Conservation (phyloP, 2,888 invertebrate species). For the Bellardia bayeri region DNA sequence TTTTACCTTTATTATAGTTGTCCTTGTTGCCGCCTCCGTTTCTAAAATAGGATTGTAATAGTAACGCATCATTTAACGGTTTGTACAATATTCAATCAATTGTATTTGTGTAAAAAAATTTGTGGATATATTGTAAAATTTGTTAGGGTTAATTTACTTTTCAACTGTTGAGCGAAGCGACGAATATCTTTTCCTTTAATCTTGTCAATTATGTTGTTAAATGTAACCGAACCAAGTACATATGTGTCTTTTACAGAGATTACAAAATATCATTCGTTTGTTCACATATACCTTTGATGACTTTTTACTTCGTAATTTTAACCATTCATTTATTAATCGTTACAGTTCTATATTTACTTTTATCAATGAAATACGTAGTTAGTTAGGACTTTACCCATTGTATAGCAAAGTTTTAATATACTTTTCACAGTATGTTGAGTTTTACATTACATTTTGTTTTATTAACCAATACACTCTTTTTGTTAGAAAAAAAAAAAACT, state of each 20-base stretch:
- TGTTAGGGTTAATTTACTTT: slow-evolving; percentile 13
- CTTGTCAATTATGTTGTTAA: slow-evolving; percentile 24
- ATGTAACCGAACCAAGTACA: background rate
- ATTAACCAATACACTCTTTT: slow-evolving; percentile 48
- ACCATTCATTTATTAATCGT: slow-evolving; percentile 20
- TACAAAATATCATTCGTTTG: slow-evolving; percentile 1
- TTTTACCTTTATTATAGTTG: slow-evolving; percentile 98
- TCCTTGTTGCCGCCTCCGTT: slow-evolving; percentile 96
- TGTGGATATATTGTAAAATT: slow-evolving; percentile 65
- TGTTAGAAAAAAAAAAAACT: slow-evolving; percentile 59
- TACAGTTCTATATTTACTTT: slow-evolving; percentile 19
- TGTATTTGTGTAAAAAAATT: slow-evolving; percentile 60
- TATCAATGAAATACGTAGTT: slow-evolving; percentile 30
- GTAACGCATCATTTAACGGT: slow-evolving; percentile 72
- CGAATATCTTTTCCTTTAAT: slow-evolving; percentile 16
- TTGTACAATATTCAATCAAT: slow-evolving; percentile 66
- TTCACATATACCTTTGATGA: slow-evolving; percentile 12
- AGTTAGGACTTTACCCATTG: slow-evolving; percentile 6
- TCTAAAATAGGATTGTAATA: slow-evolving; percentile 85
- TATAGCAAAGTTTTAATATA: slow-evolving; percentile 9
- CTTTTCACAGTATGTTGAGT: slow-evolving; percentile 42
- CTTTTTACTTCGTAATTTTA: slow-evolving; percentile 34
- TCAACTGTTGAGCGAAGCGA: slow-evolving; percentile 22
- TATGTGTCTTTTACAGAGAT: background rate
- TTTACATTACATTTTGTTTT: slow-evolving; percentile 34